Conservation (phyloP, 2,797 vertebrate species). For the Oceanodroma leucorhoa region DNA sequence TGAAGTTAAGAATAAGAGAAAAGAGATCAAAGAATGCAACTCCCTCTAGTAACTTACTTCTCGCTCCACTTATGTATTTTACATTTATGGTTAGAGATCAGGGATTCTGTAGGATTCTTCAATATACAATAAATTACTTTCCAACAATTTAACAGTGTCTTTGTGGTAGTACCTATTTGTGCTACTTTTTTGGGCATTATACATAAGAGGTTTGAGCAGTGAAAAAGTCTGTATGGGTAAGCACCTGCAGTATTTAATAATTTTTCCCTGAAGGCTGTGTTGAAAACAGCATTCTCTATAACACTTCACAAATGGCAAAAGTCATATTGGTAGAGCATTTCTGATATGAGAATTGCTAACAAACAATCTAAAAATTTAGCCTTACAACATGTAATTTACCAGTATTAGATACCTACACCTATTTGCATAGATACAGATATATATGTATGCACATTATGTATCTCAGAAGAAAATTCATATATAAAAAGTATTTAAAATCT, state of each 20-base stretch:
- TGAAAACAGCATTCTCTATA: background rate
- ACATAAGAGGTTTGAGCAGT: background rate
- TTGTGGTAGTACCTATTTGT: background rate
- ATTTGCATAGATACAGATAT: background rate
- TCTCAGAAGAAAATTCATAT: background rate
- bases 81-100: background rate
- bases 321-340: background rate
- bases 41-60: background rate
- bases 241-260: background rate
- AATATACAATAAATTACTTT: background rate
- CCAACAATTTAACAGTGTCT: background rate
- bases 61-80: background rate
- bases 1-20: background rate
- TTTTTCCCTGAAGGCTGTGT: background rate
- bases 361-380: background rate
- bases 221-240: background rate
- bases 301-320: background rate
- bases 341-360: background rate
- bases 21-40: background rate
- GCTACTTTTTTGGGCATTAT: background rate
- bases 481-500: background rate
- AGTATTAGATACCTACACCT: background rate
- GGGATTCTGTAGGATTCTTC: background rate
- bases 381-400: background rate
- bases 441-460: accelerated